phyloP scores from a whole-genome alignment of 2,888 invertebrate species.

The Maniola hyperantus region DNA sequence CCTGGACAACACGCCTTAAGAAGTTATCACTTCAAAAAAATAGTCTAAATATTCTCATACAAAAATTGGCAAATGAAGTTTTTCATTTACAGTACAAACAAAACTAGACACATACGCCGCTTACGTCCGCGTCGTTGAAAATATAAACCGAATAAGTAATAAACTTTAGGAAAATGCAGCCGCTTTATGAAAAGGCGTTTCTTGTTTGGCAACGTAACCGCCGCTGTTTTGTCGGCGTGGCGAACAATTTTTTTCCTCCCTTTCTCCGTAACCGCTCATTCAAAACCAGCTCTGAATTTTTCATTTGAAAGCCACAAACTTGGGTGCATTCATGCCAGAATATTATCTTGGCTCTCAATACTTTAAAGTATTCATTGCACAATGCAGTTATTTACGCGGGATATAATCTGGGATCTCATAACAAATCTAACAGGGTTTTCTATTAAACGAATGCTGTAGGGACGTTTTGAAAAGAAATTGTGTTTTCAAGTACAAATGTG shows the following conservation, averaged over 20 bases:
- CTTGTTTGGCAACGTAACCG: slow-evolving; percentile 63
- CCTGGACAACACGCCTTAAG: no score
- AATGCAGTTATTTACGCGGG: slow-evolving; percentile 39
- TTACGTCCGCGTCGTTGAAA: slow-evolving; percentile 18
- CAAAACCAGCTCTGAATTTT: slow-evolving; percentile 70
- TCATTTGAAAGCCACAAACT: slow-evolving; percentile 61
- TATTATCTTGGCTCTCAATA: slow-evolving; percentile 46
- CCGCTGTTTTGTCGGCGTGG: slow-evolving; percentile 58
- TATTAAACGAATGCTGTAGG: slow-evolving; percentile 12
- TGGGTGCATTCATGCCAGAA: slow-evolving; percentile 51
- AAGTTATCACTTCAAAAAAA: no score
- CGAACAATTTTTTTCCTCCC: slow-evolving; percentile 53
- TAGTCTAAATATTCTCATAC: background rate
- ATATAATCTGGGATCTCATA: slow-evolving; percentile 20
- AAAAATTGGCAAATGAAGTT: background rate
- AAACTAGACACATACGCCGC: slow-evolving; percentile 6
- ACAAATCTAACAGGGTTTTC: slow-evolving; percentile 18
- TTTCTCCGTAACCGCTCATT: slow-evolving; percentile 60
- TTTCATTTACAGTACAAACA: slow-evolving; percentile 3
- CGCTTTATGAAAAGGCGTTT: slow-evolving; percentile 58
- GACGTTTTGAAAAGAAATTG: background rate
- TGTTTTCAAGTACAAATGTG: background rate
- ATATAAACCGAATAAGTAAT: slow-evolving; percentile 51
- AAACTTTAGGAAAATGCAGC: slow-evolving; percentile 42
- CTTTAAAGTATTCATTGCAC: slow-evolving; percentile 38